Conservation (phyloP, 2,797 vertebrate genomes). For the Myotis planiceps region DNA sequence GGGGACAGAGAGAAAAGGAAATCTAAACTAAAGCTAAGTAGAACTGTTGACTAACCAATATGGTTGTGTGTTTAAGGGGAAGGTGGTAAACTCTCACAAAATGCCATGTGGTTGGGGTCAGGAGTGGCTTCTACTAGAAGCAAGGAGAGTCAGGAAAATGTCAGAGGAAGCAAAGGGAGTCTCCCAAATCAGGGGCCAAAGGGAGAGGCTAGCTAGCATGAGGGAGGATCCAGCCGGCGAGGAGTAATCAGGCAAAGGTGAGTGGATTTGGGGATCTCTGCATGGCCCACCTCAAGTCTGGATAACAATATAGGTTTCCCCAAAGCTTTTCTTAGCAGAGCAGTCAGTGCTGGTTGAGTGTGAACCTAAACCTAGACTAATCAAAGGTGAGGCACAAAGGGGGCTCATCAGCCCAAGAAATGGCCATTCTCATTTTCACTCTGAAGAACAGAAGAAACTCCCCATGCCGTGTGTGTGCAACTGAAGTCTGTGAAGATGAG, state of each 20-base stretch:
- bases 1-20: not conserved
- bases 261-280: rapidly evolving
- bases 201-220: no score
- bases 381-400: rapidly evolving
- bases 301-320: rapidly evolving
- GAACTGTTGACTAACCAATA: rapidly evolving
- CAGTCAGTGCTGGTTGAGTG: rapidly evolving
- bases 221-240: rapidly evolving
- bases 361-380: rapidly evolving
- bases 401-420: not conserved
- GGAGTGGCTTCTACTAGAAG: not conserved
- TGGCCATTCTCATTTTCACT: not conserved
- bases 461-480: slow-evolving; percentile 5
- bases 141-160: not conserved
- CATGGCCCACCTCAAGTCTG: not conserved
- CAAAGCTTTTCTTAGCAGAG: not conserved
- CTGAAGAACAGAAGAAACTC: slow-evolving; percentile 62
- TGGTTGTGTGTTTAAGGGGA: not conserved
- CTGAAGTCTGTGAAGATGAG: slow-evolving; percentile 69
- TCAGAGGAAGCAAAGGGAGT: not conserved
- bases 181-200: not conserved
- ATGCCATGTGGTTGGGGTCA: rapidly evolving
- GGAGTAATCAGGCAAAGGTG: no score
- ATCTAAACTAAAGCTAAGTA: not conserved
- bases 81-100: not conserved